phyloP scores from a whole-genome alignment of 1,140 invertebrate species.

The Camponotus pennsylvanicus region DNA sequence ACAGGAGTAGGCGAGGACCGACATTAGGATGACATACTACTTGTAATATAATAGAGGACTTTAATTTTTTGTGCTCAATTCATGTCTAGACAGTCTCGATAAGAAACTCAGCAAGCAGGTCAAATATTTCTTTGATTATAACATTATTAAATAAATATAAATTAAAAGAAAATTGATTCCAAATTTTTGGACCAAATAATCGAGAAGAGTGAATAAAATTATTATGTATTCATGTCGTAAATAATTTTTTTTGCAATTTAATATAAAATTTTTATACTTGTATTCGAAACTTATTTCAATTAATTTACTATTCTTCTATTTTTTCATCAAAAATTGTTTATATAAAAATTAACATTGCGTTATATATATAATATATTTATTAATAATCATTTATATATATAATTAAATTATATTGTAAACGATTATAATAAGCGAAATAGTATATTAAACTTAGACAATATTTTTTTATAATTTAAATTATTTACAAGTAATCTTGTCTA shows the following conservation, averaged over 20 bases:
- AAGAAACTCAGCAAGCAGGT: neutral
- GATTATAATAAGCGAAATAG: too few relatives aligned
- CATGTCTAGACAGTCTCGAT: conserved; percentile 3
- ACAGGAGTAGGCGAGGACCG: conserved; percentile 40
- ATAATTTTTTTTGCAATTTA: neutral
- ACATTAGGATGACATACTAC: conserved; percentile 22
- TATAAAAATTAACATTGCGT: neutral
- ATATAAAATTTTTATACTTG: neutral
- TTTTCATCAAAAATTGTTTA: neutral
- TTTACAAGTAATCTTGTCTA: neutral
- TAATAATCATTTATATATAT: neutral
- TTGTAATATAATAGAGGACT: conserved; percentile 51
- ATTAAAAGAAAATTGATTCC: neutral
- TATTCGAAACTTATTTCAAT: neutral
- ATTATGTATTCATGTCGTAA: neutral
- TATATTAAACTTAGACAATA: neutral
- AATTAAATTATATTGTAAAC: neutral
- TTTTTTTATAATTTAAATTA: neutral
- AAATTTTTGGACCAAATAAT: neutral
- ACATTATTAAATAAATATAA: neutral
- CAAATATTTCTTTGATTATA: neutral
- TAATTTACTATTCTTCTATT: neutral
- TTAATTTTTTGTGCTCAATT: conserved; percentile 28
- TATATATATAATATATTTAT: neutral
- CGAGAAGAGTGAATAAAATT: neutral